A percentile compares a stretch with the other conserved stretches of the same genome.
Evolutionary conservation across 2,113 vertebrate species (phyloP).

Genomic region (Podilymbus podiceps): DNA sequence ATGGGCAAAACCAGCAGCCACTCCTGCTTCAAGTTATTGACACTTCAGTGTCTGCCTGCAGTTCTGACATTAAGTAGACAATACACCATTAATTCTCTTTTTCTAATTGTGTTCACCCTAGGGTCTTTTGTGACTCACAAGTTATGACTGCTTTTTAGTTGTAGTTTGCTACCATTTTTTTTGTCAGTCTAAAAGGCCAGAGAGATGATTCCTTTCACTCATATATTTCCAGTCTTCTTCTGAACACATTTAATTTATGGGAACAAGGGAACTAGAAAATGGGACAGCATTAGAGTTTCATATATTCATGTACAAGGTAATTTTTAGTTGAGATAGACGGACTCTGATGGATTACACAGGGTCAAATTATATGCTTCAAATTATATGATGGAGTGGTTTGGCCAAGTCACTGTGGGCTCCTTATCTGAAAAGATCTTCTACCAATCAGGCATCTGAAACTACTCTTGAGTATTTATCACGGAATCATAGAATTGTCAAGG

Average conservation of each 20-base stretch:
- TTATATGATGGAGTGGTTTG: slow-evolving; percentile 13
- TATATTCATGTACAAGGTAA: background rate
- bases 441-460: background rate
- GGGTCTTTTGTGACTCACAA: background rate
- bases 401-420: background rate
- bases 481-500: too few species aligned
- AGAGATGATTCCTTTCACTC: background rate
- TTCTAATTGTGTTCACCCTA: background rate
- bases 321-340: background rate
- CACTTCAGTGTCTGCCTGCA: background rate
- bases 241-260: slow-evolving; percentile 20
- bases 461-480: background rate
- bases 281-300: slow-evolving; percentile 17
- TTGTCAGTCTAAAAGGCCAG: slow-evolving; percentile 5
- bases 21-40: background rate
- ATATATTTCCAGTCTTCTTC: background rate
- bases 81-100: background rate
- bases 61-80: background rate
- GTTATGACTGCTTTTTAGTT: background rate
- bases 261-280: slow-evolving; percentile 13
- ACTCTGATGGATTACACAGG: slow-evolving; percentile 11
- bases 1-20: background rate
- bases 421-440: background rate
- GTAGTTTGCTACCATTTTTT: background rate
- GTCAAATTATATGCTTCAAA: slow-evolving; percentile 8